phyloP scores from a whole-genome alignment of 2,113 vertebrate species.

The Balaeniceps rex region DNA sequence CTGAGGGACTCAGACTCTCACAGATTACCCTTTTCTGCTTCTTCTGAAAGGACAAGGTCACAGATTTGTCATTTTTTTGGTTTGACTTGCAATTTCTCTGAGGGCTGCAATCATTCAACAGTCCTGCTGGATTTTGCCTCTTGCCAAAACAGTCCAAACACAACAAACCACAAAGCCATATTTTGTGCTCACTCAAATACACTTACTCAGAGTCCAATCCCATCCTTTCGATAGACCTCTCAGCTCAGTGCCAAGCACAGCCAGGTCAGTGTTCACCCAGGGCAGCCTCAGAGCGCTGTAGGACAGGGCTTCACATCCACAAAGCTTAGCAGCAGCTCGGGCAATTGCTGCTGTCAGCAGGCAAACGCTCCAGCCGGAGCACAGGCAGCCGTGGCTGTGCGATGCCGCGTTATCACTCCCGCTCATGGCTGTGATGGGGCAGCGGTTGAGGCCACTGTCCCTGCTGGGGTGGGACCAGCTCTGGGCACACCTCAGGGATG shows the following conservation, averaged over 20 bases:
- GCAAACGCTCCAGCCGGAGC: rapidly evolving
- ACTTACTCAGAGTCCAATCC: rapidly evolving
- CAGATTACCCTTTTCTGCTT: neutral
- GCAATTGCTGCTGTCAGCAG: too few species aligned
- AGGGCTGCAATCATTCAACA: neutral
- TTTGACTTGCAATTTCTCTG: neutral
- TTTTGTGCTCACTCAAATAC: neutral
- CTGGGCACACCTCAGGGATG: rapidly evolving
- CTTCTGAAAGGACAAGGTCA: neutral
- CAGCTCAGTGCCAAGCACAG: neutral
- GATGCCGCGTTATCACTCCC: rapidly evolving
- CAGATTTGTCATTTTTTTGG: too few species aligned
- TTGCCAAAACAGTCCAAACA: neutral
- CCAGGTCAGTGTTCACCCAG: neutral
- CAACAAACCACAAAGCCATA: neutral
- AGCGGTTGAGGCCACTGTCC: neutral
- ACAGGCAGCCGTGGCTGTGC: rapidly evolving
- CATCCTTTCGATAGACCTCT: neutral
- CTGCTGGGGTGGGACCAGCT: neutral
- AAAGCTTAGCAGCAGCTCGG: neutral
- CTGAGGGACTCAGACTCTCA: neutral
- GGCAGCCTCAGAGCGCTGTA: rapidly evolving
- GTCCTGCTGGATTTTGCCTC: neutral
- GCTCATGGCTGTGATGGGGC: rapidly evolving
- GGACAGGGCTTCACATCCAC: neutral